Evolutionary conservation across 2,888 invertebrate species (phyloP), one percentile per base, ranked within the genome.

Genomic region (Drosophila paucipuncta): DNA sequence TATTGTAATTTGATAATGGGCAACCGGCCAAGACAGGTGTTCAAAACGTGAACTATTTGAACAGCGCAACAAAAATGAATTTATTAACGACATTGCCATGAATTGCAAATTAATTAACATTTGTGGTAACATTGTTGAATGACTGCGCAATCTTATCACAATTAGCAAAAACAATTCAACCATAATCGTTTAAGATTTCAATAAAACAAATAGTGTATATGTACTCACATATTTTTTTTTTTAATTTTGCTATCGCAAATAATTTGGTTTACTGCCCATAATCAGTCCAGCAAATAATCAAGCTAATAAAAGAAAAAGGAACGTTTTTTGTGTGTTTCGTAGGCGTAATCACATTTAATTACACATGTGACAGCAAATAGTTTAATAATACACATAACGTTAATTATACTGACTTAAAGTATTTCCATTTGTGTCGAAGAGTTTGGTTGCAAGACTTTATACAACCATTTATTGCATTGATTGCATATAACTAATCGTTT

Each of bases 251-350:
- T 50, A 28, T 28, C 25, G 28, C 28, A 39, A 39, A 28, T 28
- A 57, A 39, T 57, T 57, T 39, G 39, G 55, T 57, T 57, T 39
- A n/a, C 55, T 11, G 55, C 37, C 37, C 4, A 47, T 55, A n/a
- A 55, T 55, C 55, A 28, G 18, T 18, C 18, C 18, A 54, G 28
- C 28, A 5, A 22, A 49, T 16, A 28, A 10, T 7, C 49, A 10
- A 49, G 28, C 9, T 18, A 25, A 28, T 1, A 9, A 4, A 28
- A 9, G 9, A 37, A 35, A 28, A 37, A 18, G 11, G 11, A n/a
- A 57, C n/a, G 55, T 25, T 47, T 25, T 16, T 4, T 57, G 28
- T 37, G n/a, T 25, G 25, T 47, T 47, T 47, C 47, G 47, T 47
- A 47, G 47, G 47, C 25, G 47, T 47, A 37, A 35, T 55, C 37